Percentiles rank a stretch among this genome's conserved stretches.
Evolutionary conservation across 53 echinoderm and acorn worm genomes (phyloP).

Genomic region (Luidia sarsii): DNA sequence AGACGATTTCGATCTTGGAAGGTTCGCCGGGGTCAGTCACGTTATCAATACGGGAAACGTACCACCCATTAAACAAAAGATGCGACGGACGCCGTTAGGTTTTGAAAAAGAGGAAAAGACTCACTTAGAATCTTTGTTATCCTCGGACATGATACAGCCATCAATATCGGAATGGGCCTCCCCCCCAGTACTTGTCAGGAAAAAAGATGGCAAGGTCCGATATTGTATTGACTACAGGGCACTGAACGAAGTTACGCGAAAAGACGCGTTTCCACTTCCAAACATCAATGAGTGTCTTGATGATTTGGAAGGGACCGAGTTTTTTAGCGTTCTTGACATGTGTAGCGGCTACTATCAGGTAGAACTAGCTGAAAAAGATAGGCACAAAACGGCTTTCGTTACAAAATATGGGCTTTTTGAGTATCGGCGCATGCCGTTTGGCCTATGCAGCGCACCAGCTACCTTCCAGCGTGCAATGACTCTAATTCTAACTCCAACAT

Average conservation of each 20-base stretch:
- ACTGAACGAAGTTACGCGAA: slow-evolving; percentile 60
- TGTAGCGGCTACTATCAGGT: slow-evolving; percentile 64
- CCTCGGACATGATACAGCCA: too few relatives aligned
- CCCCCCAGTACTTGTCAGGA: too few relatives aligned
- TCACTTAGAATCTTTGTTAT: slow-evolving; percentile 21
- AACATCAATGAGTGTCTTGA: slow-evolving; percentile 70
- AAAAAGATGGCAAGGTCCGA: too few relatives aligned
- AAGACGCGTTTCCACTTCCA: slow-evolving; percentile 73
- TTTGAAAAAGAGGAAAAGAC: too few relatives aligned
- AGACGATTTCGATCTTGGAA: too few relatives aligned
- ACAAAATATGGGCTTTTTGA: neutral
- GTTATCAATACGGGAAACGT: slow-evolving; percentile 34
- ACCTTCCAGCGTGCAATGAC: slow-evolving; percentile 36
- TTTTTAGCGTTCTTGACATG: slow-evolving; percentile 54
- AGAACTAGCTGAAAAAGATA: slow-evolving; percentile 36
- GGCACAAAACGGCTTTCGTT: slow-evolving; percentile 60
- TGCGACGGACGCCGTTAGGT: slow-evolving; percentile 29
- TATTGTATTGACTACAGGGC: too few relatives aligned
- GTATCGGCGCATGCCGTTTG: too few relatives aligned
- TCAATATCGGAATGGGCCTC: too few relatives aligned
- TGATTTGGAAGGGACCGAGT: slow-evolving; percentile 42
- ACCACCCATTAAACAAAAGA: slow-evolving; percentile 3
- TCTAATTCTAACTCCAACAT: slow-evolving; percentile 34
- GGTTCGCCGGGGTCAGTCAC: slow-evolving; percentile 1
- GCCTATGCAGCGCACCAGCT: slow-evolving; percentile 41